Percentiles rank a stretch among this genome's conserved stretches.
Evolutionary conservation across 2,113 vertebrate genomes (phyloP).

Genomic region (Pagrus major): DNA sequence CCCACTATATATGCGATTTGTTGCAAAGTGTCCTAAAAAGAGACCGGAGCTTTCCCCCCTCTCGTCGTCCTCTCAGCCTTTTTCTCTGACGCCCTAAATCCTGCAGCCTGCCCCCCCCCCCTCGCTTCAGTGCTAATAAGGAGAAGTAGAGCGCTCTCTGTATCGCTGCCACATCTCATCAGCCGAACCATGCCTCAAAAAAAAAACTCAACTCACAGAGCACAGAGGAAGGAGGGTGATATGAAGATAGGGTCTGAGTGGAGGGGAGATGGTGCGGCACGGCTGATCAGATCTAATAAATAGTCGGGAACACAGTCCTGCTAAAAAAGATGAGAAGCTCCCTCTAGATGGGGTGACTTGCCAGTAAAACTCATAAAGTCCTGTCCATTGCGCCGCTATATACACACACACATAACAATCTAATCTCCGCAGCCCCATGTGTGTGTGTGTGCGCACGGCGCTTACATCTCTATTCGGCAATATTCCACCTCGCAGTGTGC

Average conservation of each 20-base stretch:
- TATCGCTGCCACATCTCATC: constrained; percentile 81
- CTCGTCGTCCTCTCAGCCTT: constrained; percentile 38
- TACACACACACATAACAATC: constrained; percentile 32
- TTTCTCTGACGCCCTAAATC: constrained; percentile 40
- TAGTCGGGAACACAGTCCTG: constrained; percentile 29
- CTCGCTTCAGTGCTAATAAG: constrained; percentile 74
- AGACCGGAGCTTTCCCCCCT: constrained; percentile 16
- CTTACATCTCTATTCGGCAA: constrained; percentile 7
- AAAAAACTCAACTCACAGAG: constrained; percentile 20
- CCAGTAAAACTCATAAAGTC: constrained; percentile 54
- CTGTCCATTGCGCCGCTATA: constrained; percentile 16
- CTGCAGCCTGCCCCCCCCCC: constrained; percentile 11
- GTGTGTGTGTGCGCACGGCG: background rate
- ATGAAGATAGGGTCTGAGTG: constrained; percentile 27
- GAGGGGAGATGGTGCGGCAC: constrained; percentile 22
- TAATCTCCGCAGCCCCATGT: constrained; percentile 23
- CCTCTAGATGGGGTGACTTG: constrained; percentile 35
- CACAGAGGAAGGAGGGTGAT: constrained; percentile 9
- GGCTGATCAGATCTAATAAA: constrained; percentile 65
- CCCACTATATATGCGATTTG: background rate
- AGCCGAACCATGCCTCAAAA: constrained; percentile 72
- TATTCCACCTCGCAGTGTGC: constrained; percentile 8
- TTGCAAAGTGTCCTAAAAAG: constrained; percentile 20
- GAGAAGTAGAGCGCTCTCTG: constrained; percentile 76
- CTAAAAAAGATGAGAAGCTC: constrained; percentile 37